phyloP scores from a whole-genome alignment of 2,797 vertebrate species.

The Psittacula derbiana region DNA sequence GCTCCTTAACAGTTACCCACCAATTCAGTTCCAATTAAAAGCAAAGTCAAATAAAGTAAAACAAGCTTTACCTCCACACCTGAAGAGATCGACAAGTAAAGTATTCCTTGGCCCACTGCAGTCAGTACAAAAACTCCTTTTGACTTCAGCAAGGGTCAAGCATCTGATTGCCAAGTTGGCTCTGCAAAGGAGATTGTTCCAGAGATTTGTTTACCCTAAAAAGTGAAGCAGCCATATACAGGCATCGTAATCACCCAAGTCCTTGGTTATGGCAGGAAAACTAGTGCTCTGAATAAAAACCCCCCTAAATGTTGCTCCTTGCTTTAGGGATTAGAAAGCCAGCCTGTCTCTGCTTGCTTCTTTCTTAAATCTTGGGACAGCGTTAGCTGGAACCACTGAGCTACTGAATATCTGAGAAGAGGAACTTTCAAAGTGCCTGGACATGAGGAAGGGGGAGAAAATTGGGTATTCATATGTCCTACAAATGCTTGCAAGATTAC shows the following conservation, averaged over 20 bases:
- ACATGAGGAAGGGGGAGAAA: background rate
- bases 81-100: background rate
- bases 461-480: background rate
- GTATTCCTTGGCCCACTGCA: background rate
- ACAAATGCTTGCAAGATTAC: background rate
- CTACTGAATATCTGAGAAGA: background rate
- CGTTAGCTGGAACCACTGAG: background rate
- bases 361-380: background rate
- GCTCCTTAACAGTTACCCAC: background rate
- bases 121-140: background rate
- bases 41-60: background rate
- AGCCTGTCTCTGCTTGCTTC: background rate
- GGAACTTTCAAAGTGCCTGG: background rate
- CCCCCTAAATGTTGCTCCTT: background rate
- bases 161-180: background rate
- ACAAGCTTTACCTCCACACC: background rate
- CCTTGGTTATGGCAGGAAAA: fast-evolving
- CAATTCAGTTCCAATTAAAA: background rate
- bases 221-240: background rate
- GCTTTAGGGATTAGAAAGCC: background rate
- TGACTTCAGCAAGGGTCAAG: background rate
- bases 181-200: background rate
- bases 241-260: background rate
- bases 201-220: background rate
- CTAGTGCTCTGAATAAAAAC: background rate